A percentile compares a stretch with the other conserved stretches of the same genome.
These are phyloP conservation scores for Hystrix brachyura DNA, from an alignment of 2,113 vertebrate species.

Conservation along the genomic window DNA sequence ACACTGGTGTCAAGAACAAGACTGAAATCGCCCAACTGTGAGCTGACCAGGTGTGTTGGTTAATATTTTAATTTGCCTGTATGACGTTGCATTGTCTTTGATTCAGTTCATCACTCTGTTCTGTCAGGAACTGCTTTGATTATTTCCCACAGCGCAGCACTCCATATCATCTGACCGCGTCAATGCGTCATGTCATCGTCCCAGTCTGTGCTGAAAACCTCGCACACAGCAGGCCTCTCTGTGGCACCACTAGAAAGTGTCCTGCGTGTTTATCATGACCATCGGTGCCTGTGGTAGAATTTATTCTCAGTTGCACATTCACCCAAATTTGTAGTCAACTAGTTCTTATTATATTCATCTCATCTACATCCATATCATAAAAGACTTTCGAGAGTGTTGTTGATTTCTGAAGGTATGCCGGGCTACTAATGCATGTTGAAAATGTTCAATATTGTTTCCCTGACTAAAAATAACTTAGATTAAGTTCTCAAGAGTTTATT, in stretches of 20 bases:
- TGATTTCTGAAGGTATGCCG: neutral
- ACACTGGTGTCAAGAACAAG: too few relatives aligned
- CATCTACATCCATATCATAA: neutral
- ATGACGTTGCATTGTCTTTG: neutral
- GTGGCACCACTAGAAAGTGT: neutral
- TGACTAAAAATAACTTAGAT: neutral
- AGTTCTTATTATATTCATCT: neutral
- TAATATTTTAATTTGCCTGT: neutral
- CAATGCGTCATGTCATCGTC: neutral
- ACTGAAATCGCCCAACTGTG: neutral
- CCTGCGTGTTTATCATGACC: too few relatives aligned
- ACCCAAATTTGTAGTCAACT: neutral
- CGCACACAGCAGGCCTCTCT: neutral
- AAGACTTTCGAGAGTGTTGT: neutral
- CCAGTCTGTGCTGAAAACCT: neutral
- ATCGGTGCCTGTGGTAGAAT: neutral
- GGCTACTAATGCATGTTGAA: neutral
- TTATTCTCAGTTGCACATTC: neutral
- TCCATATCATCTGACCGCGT: neutral
- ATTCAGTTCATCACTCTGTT: neutral
- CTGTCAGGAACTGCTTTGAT: neutral
- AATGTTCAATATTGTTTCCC: neutral
- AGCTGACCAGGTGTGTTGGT: neutral
- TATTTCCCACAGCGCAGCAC: neutral
- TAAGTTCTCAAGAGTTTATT: constrained; percentile 1